phyloP scores from a whole-genome alignment of 2,797 vertebrate genomes.

The Apogon hyalosoma region DNA sequence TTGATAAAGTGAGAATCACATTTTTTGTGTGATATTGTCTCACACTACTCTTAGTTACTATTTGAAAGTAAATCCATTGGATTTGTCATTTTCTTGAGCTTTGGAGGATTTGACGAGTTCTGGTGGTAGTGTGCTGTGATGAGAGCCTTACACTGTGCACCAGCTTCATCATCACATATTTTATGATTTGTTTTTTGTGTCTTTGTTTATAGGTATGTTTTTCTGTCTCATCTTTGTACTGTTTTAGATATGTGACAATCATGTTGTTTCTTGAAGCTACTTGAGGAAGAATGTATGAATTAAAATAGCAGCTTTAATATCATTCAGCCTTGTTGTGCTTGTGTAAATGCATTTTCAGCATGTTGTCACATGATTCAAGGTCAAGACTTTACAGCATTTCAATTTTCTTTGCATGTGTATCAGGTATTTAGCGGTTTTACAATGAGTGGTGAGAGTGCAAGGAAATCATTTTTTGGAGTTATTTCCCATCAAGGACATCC shows the following conservation, averaged over 20 bases:
- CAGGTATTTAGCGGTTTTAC: neutral
- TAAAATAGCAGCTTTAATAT: neutral
- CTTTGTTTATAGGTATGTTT: no score
- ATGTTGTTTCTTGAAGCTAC: neutral
- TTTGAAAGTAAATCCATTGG: neutral
- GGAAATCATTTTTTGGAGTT: constrained; percentile 14
- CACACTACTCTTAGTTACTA: neutral
- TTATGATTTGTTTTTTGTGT: neutral
- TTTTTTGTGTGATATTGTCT: constrained; percentile 1
- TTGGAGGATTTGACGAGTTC: neutral
- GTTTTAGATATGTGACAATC: neutral
- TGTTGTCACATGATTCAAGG: constrained; percentile 23
- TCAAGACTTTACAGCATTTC: constrained; percentile 8
- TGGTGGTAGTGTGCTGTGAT: neutral
- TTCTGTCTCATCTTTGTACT: no score
- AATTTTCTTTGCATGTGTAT: constrained; percentile 1
- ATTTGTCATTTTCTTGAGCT: constrained; percentile 1
- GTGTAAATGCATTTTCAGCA: neutral
- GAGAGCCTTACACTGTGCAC: neutral
- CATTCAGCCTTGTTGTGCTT: neutral
- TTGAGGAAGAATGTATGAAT: neutral
- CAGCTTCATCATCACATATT: neutral
- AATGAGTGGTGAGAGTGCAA: neutral
- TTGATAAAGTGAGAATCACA: constrained; percentile 11
- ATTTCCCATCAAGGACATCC: constrained; percentile 25